A percentile compares a stretch with the other conserved stretches of the same genome.
phyloP scores from a whole-genome alignment of 1,140 invertebrate genomes.

The Dysdera silvatica region DNA sequence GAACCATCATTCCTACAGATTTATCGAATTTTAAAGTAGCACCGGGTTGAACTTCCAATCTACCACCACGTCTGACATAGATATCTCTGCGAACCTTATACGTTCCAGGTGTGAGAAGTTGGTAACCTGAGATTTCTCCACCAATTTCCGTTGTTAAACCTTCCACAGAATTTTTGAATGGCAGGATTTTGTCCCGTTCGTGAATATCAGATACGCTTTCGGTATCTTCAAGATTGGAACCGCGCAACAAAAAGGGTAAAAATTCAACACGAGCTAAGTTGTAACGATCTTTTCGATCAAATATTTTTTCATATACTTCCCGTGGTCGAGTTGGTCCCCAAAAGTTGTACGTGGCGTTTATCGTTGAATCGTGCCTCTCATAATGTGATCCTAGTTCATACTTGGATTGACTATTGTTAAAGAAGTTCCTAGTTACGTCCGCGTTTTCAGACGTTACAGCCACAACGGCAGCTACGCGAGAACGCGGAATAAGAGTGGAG shows the following conservation, averaged over 20 bases:
- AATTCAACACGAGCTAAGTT: constrained; percentile 81
- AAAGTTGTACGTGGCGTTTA: constrained; percentile 93
- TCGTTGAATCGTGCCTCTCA: constrained; percentile 82
- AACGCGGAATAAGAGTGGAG: constrained; percentile 69
- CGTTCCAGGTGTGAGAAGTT: constrained; percentile 63
- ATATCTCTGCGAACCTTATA: constrained; percentile 80
- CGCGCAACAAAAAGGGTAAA: constrained; percentile 64
- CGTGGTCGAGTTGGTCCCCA: constrained; percentile 56
- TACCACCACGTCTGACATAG: constrained; percentile 73
- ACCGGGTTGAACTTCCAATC: constrained; percentile 70
- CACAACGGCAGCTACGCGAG: constrained; percentile 78
- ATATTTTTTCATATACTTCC: constrained; percentile 62
- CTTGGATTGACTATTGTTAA: constrained; percentile 78
- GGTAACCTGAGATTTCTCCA: constrained; percentile 78
- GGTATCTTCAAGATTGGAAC: constrained; percentile 36
- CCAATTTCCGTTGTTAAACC: constrained; percentile 64
- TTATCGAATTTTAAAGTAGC: constrained; percentile 73
- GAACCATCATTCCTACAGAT: constrained; percentile 92
- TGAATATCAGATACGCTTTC: constrained; percentile 35
- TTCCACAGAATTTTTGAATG: constrained; percentile 31
- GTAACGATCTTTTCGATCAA: constrained; percentile 83
- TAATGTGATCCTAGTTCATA: constrained; percentile 94
- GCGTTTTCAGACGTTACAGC: constrained; percentile 80
- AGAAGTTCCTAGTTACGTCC: constrained; percentile 78
- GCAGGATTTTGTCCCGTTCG: constrained; percentile 32